Percentiles rank a stretch among this genome's conserved stretches.
Evolutionary conservation across 2,797 vertebrate species (phyloP).

Genomic region (Intellagama lesueurii): DNA sequence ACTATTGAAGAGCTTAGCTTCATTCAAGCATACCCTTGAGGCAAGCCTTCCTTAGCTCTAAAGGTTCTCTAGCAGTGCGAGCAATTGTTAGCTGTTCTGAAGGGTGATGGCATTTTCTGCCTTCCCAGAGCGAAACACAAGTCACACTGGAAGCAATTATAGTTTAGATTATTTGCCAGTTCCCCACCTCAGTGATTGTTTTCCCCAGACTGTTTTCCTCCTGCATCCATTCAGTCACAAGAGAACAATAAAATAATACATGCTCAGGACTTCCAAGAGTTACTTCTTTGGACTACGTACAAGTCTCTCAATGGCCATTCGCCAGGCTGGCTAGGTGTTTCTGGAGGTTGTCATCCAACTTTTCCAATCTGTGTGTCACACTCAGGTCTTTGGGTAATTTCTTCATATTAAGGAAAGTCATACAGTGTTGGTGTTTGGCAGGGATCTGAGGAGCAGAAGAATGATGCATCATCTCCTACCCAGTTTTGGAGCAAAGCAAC

Average conservation of each 20-base stretch:
- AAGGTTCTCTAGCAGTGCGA: neutral
- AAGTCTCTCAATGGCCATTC: too few species aligned
- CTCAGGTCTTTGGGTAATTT: neutral
- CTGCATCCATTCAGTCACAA: neutral
- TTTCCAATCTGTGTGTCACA: too few species aligned
- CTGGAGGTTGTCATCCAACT: too few species aligned
- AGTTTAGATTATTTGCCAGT: neutral
- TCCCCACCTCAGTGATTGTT: neutral
- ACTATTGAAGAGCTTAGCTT: slow-evolving; percentile 18
- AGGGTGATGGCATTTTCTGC: neutral
- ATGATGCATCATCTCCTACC: too few species aligned
- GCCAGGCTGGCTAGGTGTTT: too few species aligned
- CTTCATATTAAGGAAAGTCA: neutral
- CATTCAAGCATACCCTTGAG: slow-evolving; percentile 4
- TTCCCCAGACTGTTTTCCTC: neutral
- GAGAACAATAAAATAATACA: neutral
- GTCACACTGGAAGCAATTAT: slow-evolving; percentile 2
- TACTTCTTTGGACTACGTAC: too few species aligned
- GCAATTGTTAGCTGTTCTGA: slow-evolving; percentile 12
- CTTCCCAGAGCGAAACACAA: neutral
- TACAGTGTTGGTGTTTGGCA: neutral
- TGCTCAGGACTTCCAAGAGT: too few species aligned
- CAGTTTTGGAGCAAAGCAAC: too few species aligned
- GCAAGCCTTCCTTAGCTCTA: slow-evolving; percentile 3
- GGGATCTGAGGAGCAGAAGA: too few species aligned